These are phyloP conservation scores for Schizotus pectinicornis DNA, from an alignment of 2,888 invertebrate genomes.

Conservation along the genomic window DNA sequence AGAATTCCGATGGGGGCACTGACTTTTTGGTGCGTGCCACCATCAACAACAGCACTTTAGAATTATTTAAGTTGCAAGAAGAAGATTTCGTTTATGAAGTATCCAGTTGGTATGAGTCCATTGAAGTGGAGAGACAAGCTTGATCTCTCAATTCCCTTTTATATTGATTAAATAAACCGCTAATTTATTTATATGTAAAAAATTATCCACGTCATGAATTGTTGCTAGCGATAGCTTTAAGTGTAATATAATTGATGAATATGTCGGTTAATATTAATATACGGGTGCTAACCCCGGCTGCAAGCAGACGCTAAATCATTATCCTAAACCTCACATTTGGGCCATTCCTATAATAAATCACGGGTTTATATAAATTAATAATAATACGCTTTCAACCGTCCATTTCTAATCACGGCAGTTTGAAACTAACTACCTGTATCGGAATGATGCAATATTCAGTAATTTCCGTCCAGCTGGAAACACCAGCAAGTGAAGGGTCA, in stretches of 20 bases:
- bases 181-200: background rate
- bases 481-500: no score
- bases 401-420: conserved; percentile 14
- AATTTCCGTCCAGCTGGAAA: no score
- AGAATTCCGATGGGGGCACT: conserved; percentile 85
- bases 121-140: no score
- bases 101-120: no score
- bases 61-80: conserved; percentile 67
- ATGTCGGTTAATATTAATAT: conserved; percentile 24
- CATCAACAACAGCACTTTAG: conserved; percentile 61
- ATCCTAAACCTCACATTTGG: conserved; percentile 10
- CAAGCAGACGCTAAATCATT: conserved; percentile 25
- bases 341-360: conserved; percentile 21
- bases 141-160: no score
- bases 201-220: background rate
- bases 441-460: no score
- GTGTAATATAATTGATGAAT: background rate
- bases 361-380: conserved; percentile 23
- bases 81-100: conserved; percentile 78
- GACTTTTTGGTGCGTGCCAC: conserved; percentile 82
- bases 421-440: no score
- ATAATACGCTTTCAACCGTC: conserved; percentile 9
- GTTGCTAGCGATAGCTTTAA: background rate
- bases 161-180: no score
- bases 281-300: conserved; percentile 16